phyloP scores from a whole-genome alignment of 2,797 vertebrate species.

The Eospalax fontanierii region DNA sequence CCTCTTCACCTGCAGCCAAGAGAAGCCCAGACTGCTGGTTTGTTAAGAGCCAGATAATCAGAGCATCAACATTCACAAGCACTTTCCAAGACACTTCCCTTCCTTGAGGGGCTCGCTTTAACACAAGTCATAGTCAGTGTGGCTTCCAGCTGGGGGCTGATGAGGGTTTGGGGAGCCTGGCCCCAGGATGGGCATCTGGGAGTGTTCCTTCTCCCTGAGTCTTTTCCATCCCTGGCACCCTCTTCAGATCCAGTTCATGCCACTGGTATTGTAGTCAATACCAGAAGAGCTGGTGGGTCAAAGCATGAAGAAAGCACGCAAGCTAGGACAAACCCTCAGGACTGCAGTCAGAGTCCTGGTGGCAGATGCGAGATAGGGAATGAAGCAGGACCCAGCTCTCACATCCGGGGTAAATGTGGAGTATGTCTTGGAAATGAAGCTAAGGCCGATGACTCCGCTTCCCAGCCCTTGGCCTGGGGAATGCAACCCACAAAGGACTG shows the following conservation, averaged over 20 bases:
- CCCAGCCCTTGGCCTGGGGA: background rate
- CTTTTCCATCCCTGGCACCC: background rate
- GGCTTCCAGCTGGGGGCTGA: background rate
- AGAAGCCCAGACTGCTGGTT: conserved; percentile 41
- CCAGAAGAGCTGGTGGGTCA: background rate
- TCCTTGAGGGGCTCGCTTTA: background rate
- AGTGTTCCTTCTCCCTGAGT: background rate
- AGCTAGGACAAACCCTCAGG: background rate
- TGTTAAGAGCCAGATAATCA: conserved; percentile 45
- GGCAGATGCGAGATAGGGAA: background rate
- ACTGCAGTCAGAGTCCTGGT: background rate
- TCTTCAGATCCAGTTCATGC: background rate
- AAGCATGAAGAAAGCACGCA: background rate
- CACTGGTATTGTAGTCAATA: background rate
- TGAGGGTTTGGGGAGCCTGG: background rate
- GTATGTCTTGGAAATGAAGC: conserved; percentile 1
- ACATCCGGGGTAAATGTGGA: background rate
- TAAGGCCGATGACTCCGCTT: background rate
- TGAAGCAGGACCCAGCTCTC: background rate
- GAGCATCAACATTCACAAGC: background rate
- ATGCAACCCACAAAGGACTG: background rate
- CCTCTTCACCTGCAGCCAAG: conserved; percentile 79
- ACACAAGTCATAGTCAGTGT: background rate
- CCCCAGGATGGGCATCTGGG: no score
- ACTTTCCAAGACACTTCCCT: conserved; percentile 46